phyloP scores from a whole-genome alignment of 2,113 vertebrate species.

The Chloropsis hardwickii region DNA sequence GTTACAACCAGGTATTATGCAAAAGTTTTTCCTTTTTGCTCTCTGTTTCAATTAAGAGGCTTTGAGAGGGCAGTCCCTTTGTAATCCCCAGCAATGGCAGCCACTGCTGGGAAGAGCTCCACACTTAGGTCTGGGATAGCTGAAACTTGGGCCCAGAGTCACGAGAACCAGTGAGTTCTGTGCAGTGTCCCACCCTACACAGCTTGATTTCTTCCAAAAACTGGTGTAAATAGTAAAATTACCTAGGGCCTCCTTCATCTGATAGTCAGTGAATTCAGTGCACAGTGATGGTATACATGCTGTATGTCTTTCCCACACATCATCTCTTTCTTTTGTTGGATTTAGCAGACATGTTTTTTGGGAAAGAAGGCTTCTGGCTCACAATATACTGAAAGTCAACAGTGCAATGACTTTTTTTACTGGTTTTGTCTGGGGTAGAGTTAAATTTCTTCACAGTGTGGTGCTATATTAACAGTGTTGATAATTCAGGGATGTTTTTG shows the following conservation, averaged over 20 bases:
- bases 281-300: not conserved
- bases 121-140: not conserved
- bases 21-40: not conserved
- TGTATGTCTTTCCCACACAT: not conserved
- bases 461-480: not conserved
- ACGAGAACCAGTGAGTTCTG: not conserved
- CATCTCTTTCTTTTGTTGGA: not conserved
- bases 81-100: not conserved
- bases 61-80: not conserved
- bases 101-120: rapidly evolving
- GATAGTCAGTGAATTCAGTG: not conserved
- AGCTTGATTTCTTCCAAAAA: not conserved
- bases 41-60: not conserved
- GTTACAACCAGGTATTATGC: not conserved
- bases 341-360: not conserved
- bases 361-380: not conserved
- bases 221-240: not conserved
- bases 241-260: too few relatives aligned
- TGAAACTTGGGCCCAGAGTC: not conserved
- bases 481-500: not conserved
- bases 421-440: not conserved
- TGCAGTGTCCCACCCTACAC: not conserved
- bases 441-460: not conserved
- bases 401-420: not conserved
- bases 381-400: not conserved